These are phyloP conservation scores for Oncorhynchus tshawytscha DNA, from an alignment of 2,113 vertebrate species.

Conservation along the genomic window DNA sequence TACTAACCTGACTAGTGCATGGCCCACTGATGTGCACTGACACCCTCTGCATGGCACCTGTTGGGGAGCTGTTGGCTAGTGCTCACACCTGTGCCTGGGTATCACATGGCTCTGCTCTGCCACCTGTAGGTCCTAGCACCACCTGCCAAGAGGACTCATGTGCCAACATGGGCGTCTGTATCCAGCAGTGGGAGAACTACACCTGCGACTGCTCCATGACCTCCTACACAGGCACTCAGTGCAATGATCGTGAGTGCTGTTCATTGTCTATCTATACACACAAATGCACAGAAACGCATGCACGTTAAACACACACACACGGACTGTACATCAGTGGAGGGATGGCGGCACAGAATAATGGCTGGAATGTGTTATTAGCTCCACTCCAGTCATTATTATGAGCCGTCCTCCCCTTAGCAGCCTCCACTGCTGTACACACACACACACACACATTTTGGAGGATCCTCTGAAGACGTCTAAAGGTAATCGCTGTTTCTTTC, in stretches of 20 bases:
- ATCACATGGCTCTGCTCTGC: constrained; percentile 40
- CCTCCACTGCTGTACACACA: not conserved
- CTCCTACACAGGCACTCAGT: constrained; percentile 84
- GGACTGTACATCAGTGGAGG: too few species aligned
- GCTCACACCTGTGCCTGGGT: constrained; percentile 29
- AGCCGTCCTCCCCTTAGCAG: too few species aligned
- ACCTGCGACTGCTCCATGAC: constrained; percentile 90
- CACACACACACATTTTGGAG: constrained; percentile 20
- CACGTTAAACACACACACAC: constrained; percentile 23
- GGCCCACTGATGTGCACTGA: constrained; percentile 11
- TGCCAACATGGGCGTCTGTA: constrained; percentile 86
- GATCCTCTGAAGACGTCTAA: not conserved
- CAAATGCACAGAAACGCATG: constrained; percentile 6
- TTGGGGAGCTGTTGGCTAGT: constrained; percentile 26
- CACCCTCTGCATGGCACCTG: constrained; percentile 18
- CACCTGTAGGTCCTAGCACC: constrained; percentile 80
- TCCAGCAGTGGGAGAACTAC: constrained; percentile 90
- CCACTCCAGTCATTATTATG: too few species aligned
- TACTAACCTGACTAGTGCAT: constrained; percentile 45
- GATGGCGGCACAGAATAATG: too few species aligned
- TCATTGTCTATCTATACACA: not conserved
- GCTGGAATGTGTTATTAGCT: too few species aligned
- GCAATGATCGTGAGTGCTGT: constrained; percentile 86
- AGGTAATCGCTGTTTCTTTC: constrained; percentile 19
- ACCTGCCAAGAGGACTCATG: constrained; percentile 90